phyloP scores from a whole-genome alignment of 2,888 invertebrate species.

The Spilarctia lutea region DNA sequence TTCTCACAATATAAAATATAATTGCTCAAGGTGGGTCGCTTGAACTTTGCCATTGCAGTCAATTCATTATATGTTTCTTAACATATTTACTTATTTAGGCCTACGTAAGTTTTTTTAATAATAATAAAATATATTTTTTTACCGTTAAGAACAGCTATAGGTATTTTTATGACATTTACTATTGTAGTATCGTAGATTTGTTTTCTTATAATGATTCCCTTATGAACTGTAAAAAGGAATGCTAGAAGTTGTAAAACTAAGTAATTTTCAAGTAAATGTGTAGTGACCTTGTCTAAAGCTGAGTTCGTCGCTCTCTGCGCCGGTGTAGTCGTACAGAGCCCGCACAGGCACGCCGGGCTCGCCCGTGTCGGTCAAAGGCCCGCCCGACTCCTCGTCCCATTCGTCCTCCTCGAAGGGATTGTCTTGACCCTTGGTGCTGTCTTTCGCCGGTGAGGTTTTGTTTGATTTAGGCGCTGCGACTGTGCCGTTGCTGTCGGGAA shows the following conservation, averaged over 20 bases:
- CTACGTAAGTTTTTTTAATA: too few relatives aligned
- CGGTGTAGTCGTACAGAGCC: constrained; percentile 98
- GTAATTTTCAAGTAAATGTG: neutral
- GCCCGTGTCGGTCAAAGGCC: constrained; percentile 95
- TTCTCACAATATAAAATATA: too few relatives aligned
- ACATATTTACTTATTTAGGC: too few relatives aligned
- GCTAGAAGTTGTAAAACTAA: neutral
- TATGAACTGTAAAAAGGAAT: neutral
- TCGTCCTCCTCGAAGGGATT: constrained; percentile 96
- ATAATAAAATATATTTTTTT: too few relatives aligned
- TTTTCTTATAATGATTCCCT: neutral
- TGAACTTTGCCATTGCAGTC: too few relatives aligned
- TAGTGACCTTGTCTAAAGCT: constrained; percentile 96
- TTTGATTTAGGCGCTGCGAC: constrained; percentile 73
- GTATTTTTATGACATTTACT: neutral
- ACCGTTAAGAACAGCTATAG: too few relatives aligned
- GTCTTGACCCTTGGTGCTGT: constrained; percentile 83
- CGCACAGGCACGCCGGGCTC: constrained; percentile 98
- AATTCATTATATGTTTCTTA: too few relatives aligned
- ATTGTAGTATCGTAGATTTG: neutral
- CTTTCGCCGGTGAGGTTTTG: constrained; percentile 77
- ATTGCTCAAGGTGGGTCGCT: too few relatives aligned
- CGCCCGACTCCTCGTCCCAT: constrained; percentile 93
- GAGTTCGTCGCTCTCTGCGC: constrained; percentile 98
- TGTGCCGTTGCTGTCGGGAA: constrained; percentile 75